Evolutionary conservation across 2,113 vertebrate genomes (phyloP), one percentile per base, ranked within the genome.

Genomic region (Odocoileus virginianus): DNA sequence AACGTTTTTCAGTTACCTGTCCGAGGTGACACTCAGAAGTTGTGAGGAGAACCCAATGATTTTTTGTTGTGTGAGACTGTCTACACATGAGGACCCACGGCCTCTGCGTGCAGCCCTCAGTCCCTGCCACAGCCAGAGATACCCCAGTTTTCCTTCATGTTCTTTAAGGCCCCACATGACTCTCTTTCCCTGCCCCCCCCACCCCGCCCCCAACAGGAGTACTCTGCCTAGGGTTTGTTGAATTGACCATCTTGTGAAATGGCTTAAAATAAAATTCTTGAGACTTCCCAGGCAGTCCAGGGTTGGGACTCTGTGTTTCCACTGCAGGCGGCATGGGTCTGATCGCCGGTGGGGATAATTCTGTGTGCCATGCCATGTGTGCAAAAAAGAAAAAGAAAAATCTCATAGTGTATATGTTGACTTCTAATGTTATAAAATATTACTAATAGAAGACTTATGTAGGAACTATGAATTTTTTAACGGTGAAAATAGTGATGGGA

Each of bases 111-210:
- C 5, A 50, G 12, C 14, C 64, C 28, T 40, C 25, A 23, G 10
- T 60, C 47, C 7, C 27, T 43, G 14, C 12, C 9, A 14, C 43
- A 82, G 74, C 3, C 12, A 25, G 27, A n/a, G 28, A 50, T 3
- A 58, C 43, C 7, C 5, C 19, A 7, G 78, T 23, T 58, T 95
- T 81, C 40, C 40, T 50, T 45, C 40, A 12, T 58, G 33, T 36
- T 58, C 83, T 43, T 54, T 47, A 25, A 19, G 52, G 28, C 13
- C 7, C 33, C 10, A 28, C 19, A 15, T 25, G 21, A 15, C 23
- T 45, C 54, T 27, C 19, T 36, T 55, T 25, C 11, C 2, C n/a
- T 25, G n/a, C 6, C 28, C 47, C 23, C 21, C 19, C 0, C 0
- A 11, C 6, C 47, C 36, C 52, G 2, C 47, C 47, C 17, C 11